Conservation (phyloP, 2,888 invertebrate genomes). For the Hydrotaea cyrtoneurina region DNA sequence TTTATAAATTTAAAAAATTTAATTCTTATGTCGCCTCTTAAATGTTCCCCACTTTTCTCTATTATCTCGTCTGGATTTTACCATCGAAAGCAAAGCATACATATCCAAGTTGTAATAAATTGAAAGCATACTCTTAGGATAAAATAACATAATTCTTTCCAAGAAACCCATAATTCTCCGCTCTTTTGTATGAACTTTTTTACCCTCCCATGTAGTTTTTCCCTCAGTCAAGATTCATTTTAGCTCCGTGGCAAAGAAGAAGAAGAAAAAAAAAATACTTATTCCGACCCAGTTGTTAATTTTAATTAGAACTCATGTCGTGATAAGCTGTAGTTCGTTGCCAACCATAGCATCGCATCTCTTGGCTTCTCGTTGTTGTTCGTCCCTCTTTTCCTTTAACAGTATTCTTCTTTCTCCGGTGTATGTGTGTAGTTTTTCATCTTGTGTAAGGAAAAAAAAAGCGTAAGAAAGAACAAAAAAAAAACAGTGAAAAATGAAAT, state of each 20-base stretch:
- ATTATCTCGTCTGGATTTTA: no score
- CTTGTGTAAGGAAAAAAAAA: background rate
- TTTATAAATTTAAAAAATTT: no score
- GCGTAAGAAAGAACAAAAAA: no score
- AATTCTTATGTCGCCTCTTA: no score
- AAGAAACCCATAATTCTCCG: background rate
- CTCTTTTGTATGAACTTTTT: background rate
- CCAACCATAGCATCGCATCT: background rate
- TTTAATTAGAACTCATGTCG: constrained; percentile 35
- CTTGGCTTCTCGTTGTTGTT: background rate
- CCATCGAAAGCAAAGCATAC: no score
- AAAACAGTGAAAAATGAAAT: background rate
- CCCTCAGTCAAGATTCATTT: background rate
- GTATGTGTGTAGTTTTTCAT: background rate
- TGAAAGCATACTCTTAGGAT: background rate
- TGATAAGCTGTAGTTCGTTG: background rate
- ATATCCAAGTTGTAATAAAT: background rate
- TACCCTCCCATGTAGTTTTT: background rate
- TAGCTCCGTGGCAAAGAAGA: background rate
- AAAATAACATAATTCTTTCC: background rate
- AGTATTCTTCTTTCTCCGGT: background rate
- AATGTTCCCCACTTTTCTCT: no score
- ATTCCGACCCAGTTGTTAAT: constrained; percentile 41
- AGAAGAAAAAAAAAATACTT: constrained; percentile 4
- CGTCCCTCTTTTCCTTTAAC: background rate